phyloP scores from a whole-genome alignment of 2,888 invertebrate species.

The Elmis aenea region DNA sequence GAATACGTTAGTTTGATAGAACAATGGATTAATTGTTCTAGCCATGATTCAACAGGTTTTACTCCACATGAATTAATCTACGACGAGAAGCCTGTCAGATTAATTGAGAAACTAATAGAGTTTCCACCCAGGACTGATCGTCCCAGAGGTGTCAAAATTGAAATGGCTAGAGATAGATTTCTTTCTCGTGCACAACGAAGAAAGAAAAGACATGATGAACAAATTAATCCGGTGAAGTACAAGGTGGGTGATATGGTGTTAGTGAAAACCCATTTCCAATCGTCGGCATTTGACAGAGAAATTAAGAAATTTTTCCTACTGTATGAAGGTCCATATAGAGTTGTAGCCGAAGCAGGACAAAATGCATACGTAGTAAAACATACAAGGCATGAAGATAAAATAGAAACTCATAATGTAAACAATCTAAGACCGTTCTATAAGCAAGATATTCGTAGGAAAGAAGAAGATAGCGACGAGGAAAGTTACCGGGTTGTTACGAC shows the following conservation, averaged over 20 bases:
- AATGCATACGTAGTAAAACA: constrained; percentile 2
- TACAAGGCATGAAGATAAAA: background rate
- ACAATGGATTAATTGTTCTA: background rate
- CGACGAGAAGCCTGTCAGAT: background rate
- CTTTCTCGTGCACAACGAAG: constrained; percentile 1
- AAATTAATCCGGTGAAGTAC: constrained; percentile 1
- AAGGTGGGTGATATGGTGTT: constrained; percentile 5
- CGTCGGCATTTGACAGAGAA: constrained; percentile 2
- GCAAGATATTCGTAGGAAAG: too few species aligned
- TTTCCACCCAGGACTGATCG: background rate
- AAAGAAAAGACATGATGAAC: constrained; percentile 2
- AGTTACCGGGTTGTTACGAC: too few species aligned
- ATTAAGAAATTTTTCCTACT: constrained; percentile 3
- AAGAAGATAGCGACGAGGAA: too few species aligned
- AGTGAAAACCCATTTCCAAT: constrained; percentile 3
- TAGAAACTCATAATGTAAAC: background rate
- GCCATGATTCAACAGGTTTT: constrained; percentile 2
- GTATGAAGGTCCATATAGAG: constrained; percentile 6
- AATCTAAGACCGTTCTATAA: too few species aligned
- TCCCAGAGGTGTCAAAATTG: background rate
- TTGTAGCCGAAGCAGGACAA: background rate
- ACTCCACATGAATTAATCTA: constrained; percentile 4
- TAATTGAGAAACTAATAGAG: background rate
- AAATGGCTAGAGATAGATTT: constrained; percentile 3
- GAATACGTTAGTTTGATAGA: constrained; percentile 1